A percentile compares a stretch with the other conserved stretches of the same genome.
These are phyloP conservation scores for Meiosimyza platycephala DNA, from an alignment of 2,888 invertebrate species.

Conservation along the genomic window DNA sequence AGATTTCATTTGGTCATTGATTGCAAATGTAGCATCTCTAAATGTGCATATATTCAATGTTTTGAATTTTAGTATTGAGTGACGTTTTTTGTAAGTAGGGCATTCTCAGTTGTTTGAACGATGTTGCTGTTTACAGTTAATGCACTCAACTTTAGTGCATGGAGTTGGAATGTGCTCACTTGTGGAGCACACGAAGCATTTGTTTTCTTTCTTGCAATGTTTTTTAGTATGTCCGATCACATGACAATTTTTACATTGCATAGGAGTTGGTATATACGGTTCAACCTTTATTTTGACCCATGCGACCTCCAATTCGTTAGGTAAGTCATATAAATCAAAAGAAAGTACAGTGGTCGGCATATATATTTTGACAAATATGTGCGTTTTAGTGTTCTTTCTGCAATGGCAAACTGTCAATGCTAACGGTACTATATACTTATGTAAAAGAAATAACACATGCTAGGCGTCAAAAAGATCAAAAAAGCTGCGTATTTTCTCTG, in stretches of 20 bases:
- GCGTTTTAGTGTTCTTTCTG: too few species aligned
- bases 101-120: not conserved
- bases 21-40: not conserved
- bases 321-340: too few species aligned
- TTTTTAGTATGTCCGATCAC: conserved; percentile 12
- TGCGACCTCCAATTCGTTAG: too few species aligned
- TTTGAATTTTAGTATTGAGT: conserved; percentile 1
- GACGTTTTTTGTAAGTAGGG: not conserved
- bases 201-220: conserved; percentile 8
- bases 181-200: not conserved
- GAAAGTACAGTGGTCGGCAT: too few species aligned
- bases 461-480: too few species aligned
- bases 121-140: not conserved
- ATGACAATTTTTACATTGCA: conserved; percentile 23
- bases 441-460: too few species aligned
- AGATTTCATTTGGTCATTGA: not conserved
- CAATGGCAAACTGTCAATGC: too few species aligned
- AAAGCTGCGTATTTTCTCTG: too few species aligned
- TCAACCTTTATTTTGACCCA: too few species aligned
- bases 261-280: not conserved
- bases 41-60: not conserved
- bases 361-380: too few species aligned
- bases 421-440: too few species aligned
- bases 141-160: conserved; percentile 1
- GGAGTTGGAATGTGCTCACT: not conserved